Conservation (phyloP, 2,797 vertebrate species). For the Enteromius trimaculatus region DNA sequence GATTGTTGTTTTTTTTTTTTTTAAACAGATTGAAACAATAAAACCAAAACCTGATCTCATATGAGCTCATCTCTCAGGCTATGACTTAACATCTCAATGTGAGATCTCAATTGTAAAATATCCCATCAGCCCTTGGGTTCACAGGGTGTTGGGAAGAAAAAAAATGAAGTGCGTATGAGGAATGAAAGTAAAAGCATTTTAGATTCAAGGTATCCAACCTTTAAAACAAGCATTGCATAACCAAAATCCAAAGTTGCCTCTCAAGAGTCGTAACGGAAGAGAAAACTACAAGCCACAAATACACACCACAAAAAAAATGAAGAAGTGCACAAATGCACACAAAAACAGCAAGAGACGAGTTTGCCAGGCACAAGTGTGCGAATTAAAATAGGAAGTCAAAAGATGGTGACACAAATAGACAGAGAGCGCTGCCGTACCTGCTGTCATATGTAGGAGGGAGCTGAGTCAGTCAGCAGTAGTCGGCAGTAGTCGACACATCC, state of each 20-base stretch:
- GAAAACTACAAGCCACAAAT: not conserved
- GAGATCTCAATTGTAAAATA: not conserved
- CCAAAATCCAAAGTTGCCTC: not conserved
- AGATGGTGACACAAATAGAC: slow-evolving; percentile 35
- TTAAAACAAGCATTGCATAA: not conserved
- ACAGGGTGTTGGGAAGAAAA: not conserved
- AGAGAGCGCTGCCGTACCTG: slow-evolving; percentile 13
- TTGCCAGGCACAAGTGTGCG: not conserved
- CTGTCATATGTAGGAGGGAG: slow-evolving; percentile 36
- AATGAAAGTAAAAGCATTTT: not conserved
- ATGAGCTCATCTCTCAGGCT: not conserved
- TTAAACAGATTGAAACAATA: not conserved
- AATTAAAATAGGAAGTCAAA: slow-evolving; percentile 28
- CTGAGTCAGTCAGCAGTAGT: slow-evolving; percentile 31
- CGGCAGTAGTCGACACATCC: slow-evolving; percentile 22
- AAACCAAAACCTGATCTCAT: not conserved
- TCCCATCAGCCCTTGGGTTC: not conserved
- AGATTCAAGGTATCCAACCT: not conserved
- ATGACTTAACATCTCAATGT: not conserved
- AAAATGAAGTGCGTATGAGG: not conserved
- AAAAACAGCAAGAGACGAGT: slow-evolving; percentile 20
- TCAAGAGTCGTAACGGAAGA: not conserved
- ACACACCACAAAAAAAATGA: not conserved
- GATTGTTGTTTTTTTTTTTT: not conserved
- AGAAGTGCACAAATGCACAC: slow-evolving; percentile 2